These are phyloP conservation scores for Petrosia ficiformis DNA, from an alignment of 37 sponge, comb jelly and placozoan genomes.

Conservation along the genomic window DNA sequence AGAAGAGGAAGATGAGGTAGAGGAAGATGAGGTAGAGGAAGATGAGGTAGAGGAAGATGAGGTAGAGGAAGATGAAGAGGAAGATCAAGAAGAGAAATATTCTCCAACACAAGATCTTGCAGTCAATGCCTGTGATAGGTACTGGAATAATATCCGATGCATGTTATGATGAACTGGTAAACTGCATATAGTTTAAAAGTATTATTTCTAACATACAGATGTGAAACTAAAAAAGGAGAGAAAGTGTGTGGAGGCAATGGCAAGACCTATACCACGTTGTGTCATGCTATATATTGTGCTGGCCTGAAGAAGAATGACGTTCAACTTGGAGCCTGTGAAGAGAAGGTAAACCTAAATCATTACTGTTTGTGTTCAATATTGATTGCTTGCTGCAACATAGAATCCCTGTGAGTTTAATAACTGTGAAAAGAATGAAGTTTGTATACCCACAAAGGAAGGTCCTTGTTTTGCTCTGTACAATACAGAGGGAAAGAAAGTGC, in stretches of 20 bases:
- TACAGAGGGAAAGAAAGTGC: slow-evolving; percentile 7
- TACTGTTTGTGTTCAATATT: background rate
- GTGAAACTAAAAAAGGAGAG: slow-evolving; percentile 36
- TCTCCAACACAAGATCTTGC: no score
- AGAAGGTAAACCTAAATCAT: slow-evolving; percentile 11
- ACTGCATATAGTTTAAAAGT: background rate
- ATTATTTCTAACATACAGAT: slow-evolving; percentile 1
- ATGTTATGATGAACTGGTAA: background rate
- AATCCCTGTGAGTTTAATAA: slow-evolving; percentile 19
- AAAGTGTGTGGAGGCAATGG: slow-evolving; percentile 61
- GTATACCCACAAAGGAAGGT: slow-evolving; percentile 17
- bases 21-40: background rate
- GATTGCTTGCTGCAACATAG: background rate
- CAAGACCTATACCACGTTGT: slow-evolving; percentile 45
- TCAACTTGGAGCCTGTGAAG: slow-evolving; percentile 20
- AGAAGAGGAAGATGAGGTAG: background rate
- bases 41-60: background rate
- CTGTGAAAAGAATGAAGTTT: slow-evolving; percentile 15
- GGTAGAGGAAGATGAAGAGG: slow-evolving; percentile 1
- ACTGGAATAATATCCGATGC: no score
- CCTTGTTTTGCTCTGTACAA: slow-evolving; percentile 24
- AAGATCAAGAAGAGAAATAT: no score
- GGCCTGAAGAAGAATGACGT: slow-evolving; percentile 21
- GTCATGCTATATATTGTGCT: slow-evolving; percentile 64
- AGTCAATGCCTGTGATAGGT: no score